A percentile compares a stretch with the other conserved stretches of the same genome.
phyloP scores from a whole-genome alignment of 2,888 invertebrate genomes.

The Melieria omissa region DNA sequence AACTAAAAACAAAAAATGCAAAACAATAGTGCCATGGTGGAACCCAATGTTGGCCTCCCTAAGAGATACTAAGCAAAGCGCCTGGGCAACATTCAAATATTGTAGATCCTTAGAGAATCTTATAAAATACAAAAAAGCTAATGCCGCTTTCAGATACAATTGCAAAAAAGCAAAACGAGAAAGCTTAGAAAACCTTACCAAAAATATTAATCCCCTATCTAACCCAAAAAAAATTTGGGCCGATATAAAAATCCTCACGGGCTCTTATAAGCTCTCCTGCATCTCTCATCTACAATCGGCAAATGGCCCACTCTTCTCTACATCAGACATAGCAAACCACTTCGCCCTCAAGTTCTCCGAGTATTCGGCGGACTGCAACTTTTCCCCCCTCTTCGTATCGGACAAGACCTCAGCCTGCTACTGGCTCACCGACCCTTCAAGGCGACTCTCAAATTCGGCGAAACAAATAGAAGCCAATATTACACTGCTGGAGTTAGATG shows the following conservation, averaged over 20 bases:
- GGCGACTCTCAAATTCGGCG: too few relatives aligned
- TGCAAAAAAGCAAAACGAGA: background rate
- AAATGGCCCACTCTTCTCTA: background rate
- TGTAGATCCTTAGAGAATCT: background rate
- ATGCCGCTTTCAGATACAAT: background rate
- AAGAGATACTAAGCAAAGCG: background rate
- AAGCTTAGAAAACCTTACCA: background rate
- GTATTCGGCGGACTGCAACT: too few relatives aligned
- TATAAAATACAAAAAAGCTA: conserved; percentile 1
- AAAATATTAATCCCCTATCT: background rate
- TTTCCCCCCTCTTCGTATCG: too few relatives aligned
- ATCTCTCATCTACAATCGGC: background rate
- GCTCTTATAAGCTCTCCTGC: background rate
- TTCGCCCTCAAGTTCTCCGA: too few relatives aligned
- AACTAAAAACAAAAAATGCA: background rate
- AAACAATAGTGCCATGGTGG: background rate
- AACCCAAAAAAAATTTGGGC: conserved; percentile 2
- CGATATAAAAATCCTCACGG: background rate
- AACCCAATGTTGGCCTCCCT: background rate
- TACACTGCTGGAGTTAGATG: too few relatives aligned
- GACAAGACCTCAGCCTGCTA: too few relatives aligned
- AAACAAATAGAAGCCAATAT: too few relatives aligned
- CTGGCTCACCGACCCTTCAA: too few relatives aligned
- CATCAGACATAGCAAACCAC: background rate
- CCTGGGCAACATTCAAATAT: background rate